Evolutionary conservation across 2,888 invertebrate genomes (phyloP).

Genomic region (Ferdinandea cuprea): DNA sequence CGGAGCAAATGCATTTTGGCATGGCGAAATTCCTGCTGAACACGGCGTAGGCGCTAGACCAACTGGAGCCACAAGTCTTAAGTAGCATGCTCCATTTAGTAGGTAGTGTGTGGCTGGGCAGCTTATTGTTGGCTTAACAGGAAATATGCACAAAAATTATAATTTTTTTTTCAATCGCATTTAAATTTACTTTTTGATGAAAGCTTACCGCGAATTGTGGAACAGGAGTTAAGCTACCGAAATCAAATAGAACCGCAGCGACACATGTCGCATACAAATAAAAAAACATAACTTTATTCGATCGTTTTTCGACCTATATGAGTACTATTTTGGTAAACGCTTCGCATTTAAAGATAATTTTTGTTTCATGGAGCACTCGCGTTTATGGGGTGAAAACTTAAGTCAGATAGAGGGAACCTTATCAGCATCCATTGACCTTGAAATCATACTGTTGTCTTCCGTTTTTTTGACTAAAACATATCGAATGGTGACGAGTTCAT

Average conservation of each 20-base stretch:
- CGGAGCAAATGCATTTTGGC: not conserved
- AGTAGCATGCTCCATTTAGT: conserved; percentile 12
- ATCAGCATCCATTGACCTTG: conserved; percentile 8
- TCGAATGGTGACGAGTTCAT: not conserved
- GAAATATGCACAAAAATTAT: not conserved
- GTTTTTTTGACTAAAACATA: not conserved
- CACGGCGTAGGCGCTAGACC: not conserved
- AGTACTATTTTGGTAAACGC: conserved; percentile 7
- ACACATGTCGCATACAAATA: conserved; percentile 1
- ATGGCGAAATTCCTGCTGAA: not conserved
- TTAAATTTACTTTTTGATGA: not conserved
- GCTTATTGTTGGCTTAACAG: not conserved
- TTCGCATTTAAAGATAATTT: conserved; percentile 14
- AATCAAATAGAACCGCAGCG: conserved; percentile 1
- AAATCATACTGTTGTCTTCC: conserved; percentile 17
- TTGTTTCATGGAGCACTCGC: too few relatives aligned
- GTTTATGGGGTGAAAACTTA: not conserved
- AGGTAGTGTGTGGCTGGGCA: conserved; percentile 19
- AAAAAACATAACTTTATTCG: conserved; percentile 29
- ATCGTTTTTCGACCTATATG: not conserved
- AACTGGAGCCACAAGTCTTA: not conserved
- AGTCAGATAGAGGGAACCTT: conserved; percentile 16
- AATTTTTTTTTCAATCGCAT: not conserved
- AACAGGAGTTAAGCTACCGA: conserved; percentile 16
- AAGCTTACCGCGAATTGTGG: conserved; percentile 27